Conservation (phyloP, 2,113 vertebrate genomes). For the Gadus chalcogrammus region DNA sequence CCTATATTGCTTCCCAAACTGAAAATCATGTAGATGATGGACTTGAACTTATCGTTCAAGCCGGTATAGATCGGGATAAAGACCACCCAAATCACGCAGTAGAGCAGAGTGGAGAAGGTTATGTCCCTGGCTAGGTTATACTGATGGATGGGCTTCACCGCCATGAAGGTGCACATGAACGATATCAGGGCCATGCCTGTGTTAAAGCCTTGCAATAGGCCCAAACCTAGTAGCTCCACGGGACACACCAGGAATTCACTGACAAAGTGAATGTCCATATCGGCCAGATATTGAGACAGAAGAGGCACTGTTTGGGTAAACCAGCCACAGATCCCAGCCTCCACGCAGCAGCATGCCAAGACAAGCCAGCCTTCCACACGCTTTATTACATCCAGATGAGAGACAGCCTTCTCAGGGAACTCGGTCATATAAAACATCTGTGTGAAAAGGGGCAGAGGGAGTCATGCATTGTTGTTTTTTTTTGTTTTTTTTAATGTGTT, state of each 20-base stretch:
- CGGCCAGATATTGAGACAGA: conserved; percentile 40
- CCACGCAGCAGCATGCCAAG: conserved; percentile 61
- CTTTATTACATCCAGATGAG: conserved; percentile 56
- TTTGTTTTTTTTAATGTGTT: not conserved
- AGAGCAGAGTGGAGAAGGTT: conserved; percentile 76
- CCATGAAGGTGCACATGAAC: conserved; percentile 89
- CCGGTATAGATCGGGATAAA: conserved; percentile 78
- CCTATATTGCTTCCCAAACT: conserved; percentile 69
- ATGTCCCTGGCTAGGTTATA: conserved; percentile 83
- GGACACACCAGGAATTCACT: conserved; percentile 70
- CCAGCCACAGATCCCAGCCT: conserved; percentile 68
- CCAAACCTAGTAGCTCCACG: conserved; percentile 57
- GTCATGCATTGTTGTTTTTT: not conserved
- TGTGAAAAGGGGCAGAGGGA: conserved; percentile 24
- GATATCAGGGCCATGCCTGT: conserved; percentile 66
- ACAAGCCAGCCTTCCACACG: conserved; percentile 63
- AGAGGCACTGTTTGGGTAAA: conserved; percentile 41
- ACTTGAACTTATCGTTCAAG: conserved; percentile 36
- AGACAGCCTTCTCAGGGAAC: conserved; percentile 60
- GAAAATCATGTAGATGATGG: conserved; percentile 65
- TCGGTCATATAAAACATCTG: conserved; percentile 75
- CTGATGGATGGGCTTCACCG: conserved; percentile 57
- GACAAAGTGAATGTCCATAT: conserved; percentile 61
- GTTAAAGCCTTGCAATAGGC: conserved; percentile 71
- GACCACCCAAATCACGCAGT: conserved; percentile 78